A percentile compares a stretch with the other conserved stretches of the same genome.
These are phyloP conservation scores for Ommatoiulus sabulosus DNA, from an alignment of 2,888 invertebrate species.

Conservation along the genomic window DNA sequence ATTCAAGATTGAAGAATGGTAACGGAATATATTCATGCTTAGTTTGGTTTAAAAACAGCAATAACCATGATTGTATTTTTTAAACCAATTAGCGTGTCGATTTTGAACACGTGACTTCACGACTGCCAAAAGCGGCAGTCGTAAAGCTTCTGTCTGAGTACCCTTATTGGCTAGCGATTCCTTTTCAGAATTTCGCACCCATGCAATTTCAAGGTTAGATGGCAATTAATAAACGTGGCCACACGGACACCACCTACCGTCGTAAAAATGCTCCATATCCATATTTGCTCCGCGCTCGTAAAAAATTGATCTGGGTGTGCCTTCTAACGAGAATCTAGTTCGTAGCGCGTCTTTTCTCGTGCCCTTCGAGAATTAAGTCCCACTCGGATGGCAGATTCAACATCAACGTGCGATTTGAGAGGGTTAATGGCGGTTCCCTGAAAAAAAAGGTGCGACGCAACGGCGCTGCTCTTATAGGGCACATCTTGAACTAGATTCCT, in stretches of 20 bases:
- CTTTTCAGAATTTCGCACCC: no score
- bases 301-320: slow-evolving; percentile 21
- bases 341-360: neutral
- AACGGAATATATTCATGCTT: no score
- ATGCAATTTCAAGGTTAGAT: no score
- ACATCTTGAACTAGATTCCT: neutral
- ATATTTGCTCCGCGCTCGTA: neutral
- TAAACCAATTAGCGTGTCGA: no score
- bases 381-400: neutral
- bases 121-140: no score
- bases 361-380: neutral
- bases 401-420: neutral
- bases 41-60: no score
- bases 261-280: neutral
- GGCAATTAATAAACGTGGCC: no score
- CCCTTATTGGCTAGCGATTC: no score
- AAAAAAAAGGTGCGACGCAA: neutral
- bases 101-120: no score
- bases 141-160: no score
- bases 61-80: no score
- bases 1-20: no score
- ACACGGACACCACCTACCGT: neutral
- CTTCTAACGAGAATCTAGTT: neutral
- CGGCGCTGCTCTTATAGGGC: neutral
- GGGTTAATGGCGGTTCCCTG: neutral